phyloP scores from a whole-genome alignment of 92 coral and sea anemone species.

The Nematostella vectensis region DNA sequence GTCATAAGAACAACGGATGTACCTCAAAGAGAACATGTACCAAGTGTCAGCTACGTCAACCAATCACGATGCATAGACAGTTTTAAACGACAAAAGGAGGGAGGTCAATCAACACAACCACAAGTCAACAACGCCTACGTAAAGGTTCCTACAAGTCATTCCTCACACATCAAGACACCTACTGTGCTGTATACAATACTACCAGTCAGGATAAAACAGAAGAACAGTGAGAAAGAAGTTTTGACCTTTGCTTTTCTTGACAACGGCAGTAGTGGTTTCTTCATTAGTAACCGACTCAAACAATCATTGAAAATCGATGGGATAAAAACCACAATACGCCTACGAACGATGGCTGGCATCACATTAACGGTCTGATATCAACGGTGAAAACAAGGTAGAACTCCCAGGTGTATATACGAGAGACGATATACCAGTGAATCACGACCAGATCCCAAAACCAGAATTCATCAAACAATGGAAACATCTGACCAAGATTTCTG shows the following conservation, averaged over 20 bases:
- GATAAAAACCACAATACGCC: constrained; percentile 20
- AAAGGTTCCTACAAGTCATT: background rate
- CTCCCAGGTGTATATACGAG: constrained; percentile 20
- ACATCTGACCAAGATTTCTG: constrained; percentile 30
- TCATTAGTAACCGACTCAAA: constrained; percentile 30
- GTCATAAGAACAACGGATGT: no score
- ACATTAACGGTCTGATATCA: constrained; percentile 18
- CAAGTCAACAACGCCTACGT: constrained; percentile 18
- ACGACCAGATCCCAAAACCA: constrained; percentile 43
- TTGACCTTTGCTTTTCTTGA: constrained; percentile 58
- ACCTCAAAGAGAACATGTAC: no score
- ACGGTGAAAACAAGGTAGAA: constrained; percentile 15
- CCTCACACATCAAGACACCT: background rate
- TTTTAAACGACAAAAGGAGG: background rate
- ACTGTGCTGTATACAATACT: constrained; percentile 38
- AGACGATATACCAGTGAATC: constrained; percentile 28
- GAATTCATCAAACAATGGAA: constrained; percentile 25
- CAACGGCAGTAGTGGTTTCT: constrained; percentile 57
- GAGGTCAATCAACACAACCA: background rate
- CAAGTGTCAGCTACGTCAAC: no score
- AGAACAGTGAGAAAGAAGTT: constrained; percentile 17
- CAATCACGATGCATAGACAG: background rate
- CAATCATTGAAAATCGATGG: constrained; percentile 23
- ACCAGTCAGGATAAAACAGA: constrained; percentile 42
- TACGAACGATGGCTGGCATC: constrained; percentile 47